A percentile compares a stretch with the other conserved stretches of the same genome.
phyloP scores from a whole-genome alignment of 2,113 vertebrate species.

The Apaloderma vittatum region DNA sequence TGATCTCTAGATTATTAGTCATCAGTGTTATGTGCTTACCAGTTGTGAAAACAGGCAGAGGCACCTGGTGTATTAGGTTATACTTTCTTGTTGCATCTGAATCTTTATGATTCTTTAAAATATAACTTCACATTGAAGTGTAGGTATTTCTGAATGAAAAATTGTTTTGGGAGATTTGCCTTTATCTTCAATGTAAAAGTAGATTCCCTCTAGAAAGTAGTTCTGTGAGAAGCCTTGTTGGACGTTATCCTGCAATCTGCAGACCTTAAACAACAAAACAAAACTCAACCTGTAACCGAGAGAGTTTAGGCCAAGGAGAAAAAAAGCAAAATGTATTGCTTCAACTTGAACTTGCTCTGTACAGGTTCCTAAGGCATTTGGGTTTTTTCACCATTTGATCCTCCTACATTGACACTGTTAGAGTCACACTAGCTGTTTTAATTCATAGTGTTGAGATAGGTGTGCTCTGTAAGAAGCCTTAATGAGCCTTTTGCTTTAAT shows the following conservation, averaged over 20 bases:
- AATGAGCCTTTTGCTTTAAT: not conserved
- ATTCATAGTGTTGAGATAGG: not conserved
- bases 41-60: not conserved
- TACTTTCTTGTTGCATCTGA: not conserved
- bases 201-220: not conserved
- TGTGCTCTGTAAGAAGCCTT: not conserved
- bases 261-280: not conserved
- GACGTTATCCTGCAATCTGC: not conserved
- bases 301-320: not conserved
- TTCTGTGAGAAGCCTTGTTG: not conserved
- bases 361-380: not conserved
- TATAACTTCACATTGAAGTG: not conserved
- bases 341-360: not conserved
- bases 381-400: not conserved
- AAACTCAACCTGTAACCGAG: not conserved
- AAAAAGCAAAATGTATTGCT: not conserved
- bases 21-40: not conserved
- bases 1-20: not conserved
- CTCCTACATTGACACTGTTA: not conserved
- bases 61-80: not conserved
- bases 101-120: not conserved
- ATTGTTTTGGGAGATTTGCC: not conserved
- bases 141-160: not conserved
- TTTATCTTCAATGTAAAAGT: not conserved
- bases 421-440: not conserved